Evolutionary conservation across 2,888 invertebrate genomes (phyloP), one percentile per base, ranked within the genome.

Genomic region (Microdon myrmicae): DNA sequence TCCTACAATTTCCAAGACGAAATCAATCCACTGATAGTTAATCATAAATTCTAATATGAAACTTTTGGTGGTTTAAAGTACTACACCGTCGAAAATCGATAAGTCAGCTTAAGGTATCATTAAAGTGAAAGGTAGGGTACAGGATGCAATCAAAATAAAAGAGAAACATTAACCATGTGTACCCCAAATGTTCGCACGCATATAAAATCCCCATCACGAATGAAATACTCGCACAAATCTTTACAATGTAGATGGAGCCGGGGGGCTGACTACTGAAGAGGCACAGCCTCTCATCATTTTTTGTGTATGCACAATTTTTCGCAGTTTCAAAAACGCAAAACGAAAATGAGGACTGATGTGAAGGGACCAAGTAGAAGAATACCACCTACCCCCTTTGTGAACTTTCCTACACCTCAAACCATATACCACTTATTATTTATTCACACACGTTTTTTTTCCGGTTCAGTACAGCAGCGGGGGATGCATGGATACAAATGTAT

Each of bases 121-220:
- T n/a, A n/a, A n/a, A n/a, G n/a, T n/a, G n/a, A n/a, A n/a, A n/a
- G n/a, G n/a, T n/a, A n/a, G n/a, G n/a, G n/a, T n/a, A n/a, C n/a
- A n/a, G n/a, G n/a, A n/a, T n/a, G n/a, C n/a, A n/a, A n/a, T n/a
- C n/a, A n/a, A n/a, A n/a, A n/a, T n/a, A n/a, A n/a, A n/a, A n/a
- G n/a, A n/a, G n/a, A n/a, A n/a, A n/a, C n/a, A n/a, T n/a, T n/a
- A n/a, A n/a, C n/a, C n/a, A n/a, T n/a, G n/a, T n/a, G n/a, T n/a
- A 38, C 22, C 9, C 22, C 64, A 70, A 71, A 71, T 68, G 70
- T 72, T 74, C 71, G 73, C 73, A 73, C 72, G 55, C 55, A 47
- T 41, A 35, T 22, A 39, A 22, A 41, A 39, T 39, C 34, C 17
- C 19, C 35, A 22, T 35, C 34, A 39, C 47, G 47, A 55, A 55